These are phyloP conservation scores for Mnemiopsis leidyi DNA, from an alignment of 37 sponge, comb jelly and placozoan genomes.

Conservation along the genomic window DNA sequence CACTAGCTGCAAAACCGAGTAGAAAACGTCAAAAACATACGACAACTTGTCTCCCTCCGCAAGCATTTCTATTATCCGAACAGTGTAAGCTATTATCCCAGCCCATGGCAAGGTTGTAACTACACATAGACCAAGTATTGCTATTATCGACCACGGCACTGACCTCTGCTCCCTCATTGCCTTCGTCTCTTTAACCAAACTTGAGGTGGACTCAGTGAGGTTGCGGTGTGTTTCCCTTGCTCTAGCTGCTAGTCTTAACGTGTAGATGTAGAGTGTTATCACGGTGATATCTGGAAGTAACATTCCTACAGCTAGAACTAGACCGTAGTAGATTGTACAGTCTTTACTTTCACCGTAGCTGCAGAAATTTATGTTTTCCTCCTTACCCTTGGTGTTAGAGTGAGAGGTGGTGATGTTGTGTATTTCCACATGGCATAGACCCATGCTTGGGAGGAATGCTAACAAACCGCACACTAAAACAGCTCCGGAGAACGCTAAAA, in stretches of 20 bases:
- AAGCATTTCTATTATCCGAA: not conserved
- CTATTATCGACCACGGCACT: not conserved
- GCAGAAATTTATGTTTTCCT: not conserved
- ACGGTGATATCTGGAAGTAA: not conserved
- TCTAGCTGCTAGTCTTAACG: not conserved
- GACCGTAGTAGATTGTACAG: not conserved
- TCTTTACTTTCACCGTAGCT: not conserved
- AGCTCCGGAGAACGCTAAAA: not conserved
- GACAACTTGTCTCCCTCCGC: not conserved
- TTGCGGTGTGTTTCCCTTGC: not conserved
- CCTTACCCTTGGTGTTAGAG: not conserved
- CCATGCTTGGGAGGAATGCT: not conserved
- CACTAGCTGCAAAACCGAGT: not conserved
- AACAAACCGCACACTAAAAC: not conserved
- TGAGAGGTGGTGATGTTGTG: not conserved
- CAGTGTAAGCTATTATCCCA: not conserved
- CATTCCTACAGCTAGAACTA: not conserved
- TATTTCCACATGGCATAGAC: not conserved
- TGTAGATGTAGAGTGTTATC: not conserved
- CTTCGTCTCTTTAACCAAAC: not conserved
- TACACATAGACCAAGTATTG: not conserved
- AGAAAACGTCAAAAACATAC: not conserved
- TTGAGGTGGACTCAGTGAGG: not conserved
- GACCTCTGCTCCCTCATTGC: not conserved
- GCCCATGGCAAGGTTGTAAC: not conserved